Conservation (phyloP, 2,113 vertebrate species). For the Platichthys stellatus region DNA sequence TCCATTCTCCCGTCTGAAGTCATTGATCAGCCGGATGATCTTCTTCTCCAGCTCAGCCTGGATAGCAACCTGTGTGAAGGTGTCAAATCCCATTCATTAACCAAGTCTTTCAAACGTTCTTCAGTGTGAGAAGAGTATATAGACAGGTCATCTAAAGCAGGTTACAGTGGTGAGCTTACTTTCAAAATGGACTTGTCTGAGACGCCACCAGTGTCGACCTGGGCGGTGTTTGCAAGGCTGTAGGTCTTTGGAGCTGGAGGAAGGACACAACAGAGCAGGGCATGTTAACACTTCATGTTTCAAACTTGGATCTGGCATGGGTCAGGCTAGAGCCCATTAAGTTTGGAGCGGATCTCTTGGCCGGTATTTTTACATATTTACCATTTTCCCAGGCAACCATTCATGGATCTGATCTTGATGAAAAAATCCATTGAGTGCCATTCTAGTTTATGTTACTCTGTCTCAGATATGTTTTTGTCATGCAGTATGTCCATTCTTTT, state of each 20-base stretch:
- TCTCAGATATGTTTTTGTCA: neutral
- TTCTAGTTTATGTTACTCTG: neutral
- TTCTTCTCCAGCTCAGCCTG: conserved; percentile 91
- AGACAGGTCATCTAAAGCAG: neutral
- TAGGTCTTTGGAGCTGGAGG: conserved; percentile 94
- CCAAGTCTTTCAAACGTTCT: neutral
- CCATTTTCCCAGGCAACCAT: too few species aligned
- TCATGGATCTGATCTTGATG: too few species aligned
- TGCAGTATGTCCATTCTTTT: too few species aligned
- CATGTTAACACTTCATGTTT: neutral
- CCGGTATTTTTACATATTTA: too few species aligned
- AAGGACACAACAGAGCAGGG: neutral
- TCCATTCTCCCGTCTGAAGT: conserved; percentile 88
- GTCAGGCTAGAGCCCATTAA: too few species aligned
- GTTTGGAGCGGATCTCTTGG: too few species aligned
- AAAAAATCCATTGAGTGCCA: too few species aligned
- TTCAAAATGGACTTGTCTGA: conserved; percentile 94
- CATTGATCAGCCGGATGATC: conserved; percentile 93
- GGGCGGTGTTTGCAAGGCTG: conserved; percentile 85
- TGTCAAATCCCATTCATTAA: neutral
- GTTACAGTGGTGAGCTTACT: conserved; percentile 66
- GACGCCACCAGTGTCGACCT: conserved; percentile 83
- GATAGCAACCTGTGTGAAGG: conserved; percentile 86
- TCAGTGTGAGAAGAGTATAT: neutral
- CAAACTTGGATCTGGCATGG: too few species aligned